Evolutionary conservation across 2,113 vertebrate genomes (phyloP).

Genomic region (Dromiciops gliroides): DNA sequence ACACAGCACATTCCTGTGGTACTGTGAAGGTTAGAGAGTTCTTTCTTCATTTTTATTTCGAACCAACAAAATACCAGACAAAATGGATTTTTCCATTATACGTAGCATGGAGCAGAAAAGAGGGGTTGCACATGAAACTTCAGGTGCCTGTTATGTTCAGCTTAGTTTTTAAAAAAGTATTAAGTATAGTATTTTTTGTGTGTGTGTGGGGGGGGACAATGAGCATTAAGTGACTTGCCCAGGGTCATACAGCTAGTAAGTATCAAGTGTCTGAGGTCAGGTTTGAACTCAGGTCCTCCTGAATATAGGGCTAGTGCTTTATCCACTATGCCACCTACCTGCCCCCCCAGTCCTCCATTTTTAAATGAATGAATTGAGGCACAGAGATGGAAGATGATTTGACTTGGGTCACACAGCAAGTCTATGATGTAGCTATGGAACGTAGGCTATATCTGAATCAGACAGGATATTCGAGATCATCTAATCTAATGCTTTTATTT

Average conservation of each 20-base stretch:
- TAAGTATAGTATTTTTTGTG: no score
- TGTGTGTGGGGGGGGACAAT: no score
- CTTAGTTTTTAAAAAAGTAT: not conserved
- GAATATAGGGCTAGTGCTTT: not conserved
- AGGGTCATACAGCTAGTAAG: not conserved
- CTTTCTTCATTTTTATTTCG: not conserved
- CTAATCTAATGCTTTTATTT: not conserved
- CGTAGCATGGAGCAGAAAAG: not conserved
- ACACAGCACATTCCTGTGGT: not conserved
- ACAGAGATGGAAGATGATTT: not conserved
- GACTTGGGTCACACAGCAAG: not conserved
- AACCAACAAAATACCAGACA: not conserved
- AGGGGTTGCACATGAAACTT: not conserved
- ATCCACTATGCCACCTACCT: not conserved
- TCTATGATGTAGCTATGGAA: not conserved
- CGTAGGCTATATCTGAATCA: not conserved
- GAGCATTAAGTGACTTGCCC: not conserved
- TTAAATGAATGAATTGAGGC: not conserved
- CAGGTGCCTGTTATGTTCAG: not conserved
- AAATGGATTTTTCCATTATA: not conserved
- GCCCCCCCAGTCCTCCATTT: not conserved
- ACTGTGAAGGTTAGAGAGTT: not conserved
- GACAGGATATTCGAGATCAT: not conserved
- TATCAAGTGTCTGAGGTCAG: not conserved
- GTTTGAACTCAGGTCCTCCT: not conserved